Conservation (phyloP, 2,797 vertebrate species). For the Danio albolineatus region DNA sequence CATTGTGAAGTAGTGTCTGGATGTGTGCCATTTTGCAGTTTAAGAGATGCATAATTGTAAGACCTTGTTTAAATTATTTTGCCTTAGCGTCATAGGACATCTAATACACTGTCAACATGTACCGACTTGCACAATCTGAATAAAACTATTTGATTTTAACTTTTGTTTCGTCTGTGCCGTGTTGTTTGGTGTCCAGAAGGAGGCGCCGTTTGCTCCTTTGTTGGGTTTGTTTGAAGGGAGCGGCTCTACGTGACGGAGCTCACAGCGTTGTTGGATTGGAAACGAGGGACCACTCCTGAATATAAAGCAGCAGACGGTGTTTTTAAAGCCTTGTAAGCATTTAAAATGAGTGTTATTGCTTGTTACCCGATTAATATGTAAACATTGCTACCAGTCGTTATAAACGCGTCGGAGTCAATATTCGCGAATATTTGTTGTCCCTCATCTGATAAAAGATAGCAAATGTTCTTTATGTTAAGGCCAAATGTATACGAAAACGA, state of each 20-base stretch:
- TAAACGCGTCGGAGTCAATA: not conserved
- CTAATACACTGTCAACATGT: constrained; percentile 66
- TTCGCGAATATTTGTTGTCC: not conserved
- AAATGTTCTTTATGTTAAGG: too few species aligned
- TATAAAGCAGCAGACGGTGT: not conserved
- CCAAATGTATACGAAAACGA: too few species aligned
- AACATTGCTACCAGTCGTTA: not conserved
- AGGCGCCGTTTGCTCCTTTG: constrained; percentile 56
- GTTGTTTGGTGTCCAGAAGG: constrained; percentile 59
- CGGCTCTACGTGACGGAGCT: constrained; percentile 29
- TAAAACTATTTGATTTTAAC: constrained; percentile 77
- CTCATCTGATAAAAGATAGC: too few species aligned
- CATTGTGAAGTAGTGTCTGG: constrained; percentile 75
- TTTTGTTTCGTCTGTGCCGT: not conserved
- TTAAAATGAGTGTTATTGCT: not conserved
- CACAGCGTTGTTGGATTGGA: not conserved
- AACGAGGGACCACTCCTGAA: not conserved
- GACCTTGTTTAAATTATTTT: constrained; percentile 67
- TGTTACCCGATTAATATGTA: too few species aligned
- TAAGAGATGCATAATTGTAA: constrained; percentile 56
- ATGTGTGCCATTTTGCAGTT: constrained; percentile 70
- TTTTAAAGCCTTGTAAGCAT: not conserved
- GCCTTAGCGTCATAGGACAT: constrained; percentile 57
- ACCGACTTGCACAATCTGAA: constrained; percentile 76
- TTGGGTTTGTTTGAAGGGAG: constrained; percentile 13